phyloP scores from a whole-genome alignment of 1,140 invertebrate species.

The Drosophila chauvacae region DNA sequence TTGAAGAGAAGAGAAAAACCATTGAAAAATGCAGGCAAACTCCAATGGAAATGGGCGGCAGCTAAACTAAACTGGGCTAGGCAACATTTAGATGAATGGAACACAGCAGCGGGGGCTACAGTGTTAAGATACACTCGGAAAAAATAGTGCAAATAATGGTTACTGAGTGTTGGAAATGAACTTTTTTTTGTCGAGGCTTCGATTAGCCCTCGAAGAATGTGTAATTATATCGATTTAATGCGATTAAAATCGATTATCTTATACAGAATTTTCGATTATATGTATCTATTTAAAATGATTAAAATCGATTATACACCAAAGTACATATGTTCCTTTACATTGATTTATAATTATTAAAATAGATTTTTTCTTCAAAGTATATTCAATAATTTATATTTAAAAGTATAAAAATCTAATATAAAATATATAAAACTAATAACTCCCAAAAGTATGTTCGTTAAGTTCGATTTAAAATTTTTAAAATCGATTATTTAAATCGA shows the following conservation, averaged over 20 bases:
- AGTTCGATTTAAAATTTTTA: too few relatives aligned
- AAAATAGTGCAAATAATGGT: background rate
- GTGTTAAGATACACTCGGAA: constrained; percentile 9
- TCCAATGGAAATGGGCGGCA: constrained; percentile 19
- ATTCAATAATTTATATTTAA: too few relatives aligned
- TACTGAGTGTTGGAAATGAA: background rate
- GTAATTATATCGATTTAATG: background rate
- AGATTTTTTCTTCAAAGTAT: too few relatives aligned
- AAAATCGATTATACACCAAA: background rate
- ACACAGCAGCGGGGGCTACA: constrained; percentile 1
- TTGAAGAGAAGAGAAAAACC: constrained; percentile 13
- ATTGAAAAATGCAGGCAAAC: constrained; percentile 23
- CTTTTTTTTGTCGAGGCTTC: background rate
- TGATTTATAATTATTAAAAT: too few relatives aligned
- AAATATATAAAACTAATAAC: too few relatives aligned
- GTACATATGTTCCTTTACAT: background rate
- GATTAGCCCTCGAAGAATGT: background rate
- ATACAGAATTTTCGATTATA: background rate
- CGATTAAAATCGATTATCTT: background rate
- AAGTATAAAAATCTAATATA: too few relatives aligned
- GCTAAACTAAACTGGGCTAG: constrained; percentile 38
- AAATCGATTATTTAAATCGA: too few relatives aligned
- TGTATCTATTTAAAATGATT: background rate
- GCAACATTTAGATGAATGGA: constrained; percentile 38
- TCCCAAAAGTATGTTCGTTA: too few relatives aligned